Percentiles rank a stretch among this genome's conserved stretches.
Conservation (phyloP, 2,888 invertebrate genomes). For the Oxyteleia sp. region DNA sequence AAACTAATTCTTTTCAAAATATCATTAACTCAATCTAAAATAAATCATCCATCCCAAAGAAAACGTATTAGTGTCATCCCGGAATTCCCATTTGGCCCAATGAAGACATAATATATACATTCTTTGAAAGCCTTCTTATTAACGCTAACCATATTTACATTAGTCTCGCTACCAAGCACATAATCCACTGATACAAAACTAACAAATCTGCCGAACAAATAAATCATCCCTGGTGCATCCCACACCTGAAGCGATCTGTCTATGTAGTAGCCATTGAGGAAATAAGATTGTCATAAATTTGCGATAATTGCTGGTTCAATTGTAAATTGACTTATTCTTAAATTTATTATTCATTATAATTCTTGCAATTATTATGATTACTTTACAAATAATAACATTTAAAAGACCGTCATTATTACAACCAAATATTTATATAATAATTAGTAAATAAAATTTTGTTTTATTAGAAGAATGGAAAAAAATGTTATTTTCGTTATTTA, state of each 20-base stretch:
- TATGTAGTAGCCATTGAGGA: neutral
- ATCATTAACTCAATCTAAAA: neutral
- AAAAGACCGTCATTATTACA: too few species aligned
- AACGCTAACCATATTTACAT: constrained; percentile 27
- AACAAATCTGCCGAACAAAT: constrained; percentile 22
- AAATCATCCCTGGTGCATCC: constrained; percentile 24
- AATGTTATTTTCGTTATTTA: too few species aligned
- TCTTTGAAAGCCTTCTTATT: constrained; percentile 23
- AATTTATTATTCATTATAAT: too few species aligned
- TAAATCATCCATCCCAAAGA: constrained; percentile 1
- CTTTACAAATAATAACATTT: too few species aligned
- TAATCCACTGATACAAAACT: constrained; percentile 9
- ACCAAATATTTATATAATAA: too few species aligned
- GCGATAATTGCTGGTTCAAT: neutral
- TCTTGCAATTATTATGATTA: too few species aligned
- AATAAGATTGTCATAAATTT: neutral
- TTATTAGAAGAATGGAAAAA: too few species aligned
- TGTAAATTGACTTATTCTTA: too few species aligned
- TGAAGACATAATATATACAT: constrained; percentile 5
- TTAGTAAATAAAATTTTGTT: too few species aligned
- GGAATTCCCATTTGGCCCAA: constrained; percentile 9
- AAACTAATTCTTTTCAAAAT: neutral
- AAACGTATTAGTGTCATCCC: constrained; percentile 17
- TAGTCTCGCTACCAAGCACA: constrained; percentile 25
- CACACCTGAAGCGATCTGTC: constrained; percentile 30